phyloP scores from a whole-genome alignment of 1,140 invertebrate genomes.

The Daktulosphaira vitifoliae region DNA sequence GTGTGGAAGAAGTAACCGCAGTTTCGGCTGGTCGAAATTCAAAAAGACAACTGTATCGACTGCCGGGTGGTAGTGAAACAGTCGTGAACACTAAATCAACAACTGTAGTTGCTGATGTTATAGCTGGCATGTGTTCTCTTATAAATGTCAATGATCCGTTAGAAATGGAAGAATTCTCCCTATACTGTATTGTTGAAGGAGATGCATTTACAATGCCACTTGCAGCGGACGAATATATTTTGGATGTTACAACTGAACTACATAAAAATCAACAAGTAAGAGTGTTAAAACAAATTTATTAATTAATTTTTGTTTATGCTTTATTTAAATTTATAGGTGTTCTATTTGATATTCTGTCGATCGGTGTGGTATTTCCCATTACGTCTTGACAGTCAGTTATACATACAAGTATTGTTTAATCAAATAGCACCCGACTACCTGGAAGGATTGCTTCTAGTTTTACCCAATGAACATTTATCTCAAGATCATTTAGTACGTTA shows the following conservation, averaged over 20 bases:
- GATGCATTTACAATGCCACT: constrained; percentile 92
- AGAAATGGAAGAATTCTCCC: constrained; percentile 93
- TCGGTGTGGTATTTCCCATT: constrained; percentile 96
- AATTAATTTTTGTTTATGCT: no score
- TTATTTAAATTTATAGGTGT: constrained; percentile 69
- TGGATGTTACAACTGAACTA: constrained; percentile 93
- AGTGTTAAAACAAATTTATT: no score
- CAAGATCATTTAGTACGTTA: constrained; percentile 64
- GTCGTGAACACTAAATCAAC: constrained; percentile 89
- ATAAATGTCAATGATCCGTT: constrained; percentile 60
- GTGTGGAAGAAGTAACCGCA: constrained; percentile 90
- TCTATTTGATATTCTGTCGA: constrained; percentile 95
- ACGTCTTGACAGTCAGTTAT: constrained; percentile 76
- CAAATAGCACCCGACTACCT: constrained; percentile 95
- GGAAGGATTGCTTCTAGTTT: constrained; percentile 81
- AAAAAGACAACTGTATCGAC: constrained; percentile 81
- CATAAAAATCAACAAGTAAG: constrained; percentile 68
- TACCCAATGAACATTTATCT: constrained; percentile 67
- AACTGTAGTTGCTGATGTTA: constrained; percentile 76
- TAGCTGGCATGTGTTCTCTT: constrained; percentile 84
- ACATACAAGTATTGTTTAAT: constrained; percentile 93
- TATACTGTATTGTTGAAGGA: constrained; percentile 93
- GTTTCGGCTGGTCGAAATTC: constrained; percentile 82
- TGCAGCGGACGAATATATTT: constrained; percentile 89
- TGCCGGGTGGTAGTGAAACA: constrained; percentile 86